Evolutionary conservation across 53 echinoderm and acorn worm genomes (phyloP), one percentile per base, ranked within the genome.

Genomic region (Crossaster papposus): DNA sequence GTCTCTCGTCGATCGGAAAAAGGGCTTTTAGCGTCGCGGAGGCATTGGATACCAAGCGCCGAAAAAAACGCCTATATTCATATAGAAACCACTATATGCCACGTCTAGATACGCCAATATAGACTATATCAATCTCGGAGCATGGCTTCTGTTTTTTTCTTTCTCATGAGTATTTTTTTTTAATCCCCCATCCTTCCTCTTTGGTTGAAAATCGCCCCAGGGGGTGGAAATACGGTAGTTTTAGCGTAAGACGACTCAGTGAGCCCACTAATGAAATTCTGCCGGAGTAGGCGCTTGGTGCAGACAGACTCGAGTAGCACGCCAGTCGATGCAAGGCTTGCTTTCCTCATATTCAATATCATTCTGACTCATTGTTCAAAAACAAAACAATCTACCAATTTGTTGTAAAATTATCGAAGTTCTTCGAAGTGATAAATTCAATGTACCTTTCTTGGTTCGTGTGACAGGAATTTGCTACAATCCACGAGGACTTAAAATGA

Each of bases 31-130:
- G 77, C 76, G 77, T 87, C 72, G 63, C 77, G 26, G 35, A 55
- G 87, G 87, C 77, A 87, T 77, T 77, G 77, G 77, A 87, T 75
- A 87, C 76, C 62, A 87, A 87, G 38, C 87, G 77, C 87, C 87
- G 87, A 77, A 87, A 87, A 72, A 44, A 55, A 55, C 58, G 87
- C 87, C 87, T 87, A 87, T 87, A 86, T 75, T 77, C 75, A 74
- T 86, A 87, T 44, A 44, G 44, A 76, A n/a, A 77, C 87, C 64
- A 63, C 87, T 58, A 58, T 58, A 58, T 11, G 58, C 15, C 72
- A 87, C 87, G 87, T 74, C 87, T 77, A 87, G 76, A 87, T 87
- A 87, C 77, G 87, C 87, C 87, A 87, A 87, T 87, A 87, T 87
- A 87, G 76, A 87, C 87, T 77, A 87, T 87, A 87, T 87, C 87